Conservation (phyloP, 2,797 vertebrate genomes). For the Argyrosomus regius region DNA sequence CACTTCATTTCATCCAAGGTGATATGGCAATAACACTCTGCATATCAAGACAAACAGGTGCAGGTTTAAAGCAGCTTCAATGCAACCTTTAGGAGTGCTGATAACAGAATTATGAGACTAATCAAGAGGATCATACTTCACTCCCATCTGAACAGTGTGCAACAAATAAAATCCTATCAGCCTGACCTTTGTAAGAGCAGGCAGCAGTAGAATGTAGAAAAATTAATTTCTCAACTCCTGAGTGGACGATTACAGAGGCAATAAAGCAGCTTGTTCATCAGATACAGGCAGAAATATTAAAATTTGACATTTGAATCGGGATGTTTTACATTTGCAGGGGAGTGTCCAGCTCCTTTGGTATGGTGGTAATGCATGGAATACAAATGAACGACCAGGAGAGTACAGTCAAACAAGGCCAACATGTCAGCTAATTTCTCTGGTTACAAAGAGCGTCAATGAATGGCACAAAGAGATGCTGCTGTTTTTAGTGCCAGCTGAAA, state of each 20-base stretch:
- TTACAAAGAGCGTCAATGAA: constrained; percentile 25
- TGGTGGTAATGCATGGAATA: constrained; percentile 53
- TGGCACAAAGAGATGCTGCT: constrained; percentile 1
- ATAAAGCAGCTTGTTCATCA: constrained; percentile 71
- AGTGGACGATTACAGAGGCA: constrained; percentile 67
- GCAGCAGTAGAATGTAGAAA: constrained; percentile 38
- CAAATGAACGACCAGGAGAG: constrained; percentile 37
- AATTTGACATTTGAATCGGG: constrained; percentile 78
- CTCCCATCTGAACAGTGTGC: constrained; percentile 60
- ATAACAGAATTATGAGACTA: constrained; percentile 68
- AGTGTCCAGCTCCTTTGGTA: constrained; percentile 43
- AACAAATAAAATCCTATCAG: constrained; percentile 73
- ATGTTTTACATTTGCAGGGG: constrained; percentile 64
- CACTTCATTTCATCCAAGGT: constrained; percentile 3
- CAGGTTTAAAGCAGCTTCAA: constrained; percentile 58
- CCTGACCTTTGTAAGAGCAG: constrained; percentile 75
- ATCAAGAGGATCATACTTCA: constrained; percentile 69
- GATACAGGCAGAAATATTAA: constrained; percentile 73
- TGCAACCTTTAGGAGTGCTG: constrained; percentile 69
- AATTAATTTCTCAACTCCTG: constrained; percentile 58
- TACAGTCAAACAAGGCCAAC: constrained; percentile 35
- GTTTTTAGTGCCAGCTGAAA: constrained; percentile 30
- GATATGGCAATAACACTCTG: constrained; percentile 13
- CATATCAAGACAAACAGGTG: constrained; percentile 56
- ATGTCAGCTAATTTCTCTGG: constrained; percentile 29